Conservation (phyloP, 2,797 vertebrate genomes). For the Phyllotis vaccarum region DNA sequence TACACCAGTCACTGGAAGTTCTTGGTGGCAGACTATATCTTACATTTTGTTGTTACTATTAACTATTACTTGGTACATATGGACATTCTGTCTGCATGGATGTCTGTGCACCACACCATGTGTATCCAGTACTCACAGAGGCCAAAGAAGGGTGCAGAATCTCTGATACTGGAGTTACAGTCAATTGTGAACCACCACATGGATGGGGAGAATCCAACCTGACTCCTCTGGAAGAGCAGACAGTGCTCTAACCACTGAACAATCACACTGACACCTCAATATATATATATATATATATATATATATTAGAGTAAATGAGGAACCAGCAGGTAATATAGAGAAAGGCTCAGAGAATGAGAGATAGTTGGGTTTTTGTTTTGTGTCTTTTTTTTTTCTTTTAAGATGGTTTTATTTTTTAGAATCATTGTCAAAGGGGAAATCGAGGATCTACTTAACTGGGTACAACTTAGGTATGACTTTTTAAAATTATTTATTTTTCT, state of each 20-base stretch:
- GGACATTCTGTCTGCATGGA: not conserved
- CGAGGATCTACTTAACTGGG: not conserved
- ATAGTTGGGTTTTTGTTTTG: not conserved
- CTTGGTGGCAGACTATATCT: not conserved
- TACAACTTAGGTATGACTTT: not conserved
- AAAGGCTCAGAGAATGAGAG: not conserved
- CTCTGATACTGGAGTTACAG: not conserved
- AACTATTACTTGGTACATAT: not conserved
- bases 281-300: no score
- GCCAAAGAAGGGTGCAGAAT: not conserved
- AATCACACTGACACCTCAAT: not conserved
- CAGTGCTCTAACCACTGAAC: not conserved
- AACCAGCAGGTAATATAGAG: not conserved
- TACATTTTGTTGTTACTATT: not conserved
- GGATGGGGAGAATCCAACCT: not conserved
- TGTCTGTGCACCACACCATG: not conserved
- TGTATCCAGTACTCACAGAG: not conserved
- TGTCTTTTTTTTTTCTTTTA: not conserved
- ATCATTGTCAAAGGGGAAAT: not conserved
- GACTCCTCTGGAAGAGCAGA: not conserved
- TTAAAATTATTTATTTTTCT: conserved; percentile 36
- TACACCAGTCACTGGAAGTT: not conserved
- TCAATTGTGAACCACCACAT: not conserved
- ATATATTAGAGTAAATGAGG: not conserved
- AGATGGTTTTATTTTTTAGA: conserved; percentile 6